Evolutionary conservation across 53 echinoderm and acorn worm species (phyloP).

Genomic region (Holothuria scabra): DNA sequence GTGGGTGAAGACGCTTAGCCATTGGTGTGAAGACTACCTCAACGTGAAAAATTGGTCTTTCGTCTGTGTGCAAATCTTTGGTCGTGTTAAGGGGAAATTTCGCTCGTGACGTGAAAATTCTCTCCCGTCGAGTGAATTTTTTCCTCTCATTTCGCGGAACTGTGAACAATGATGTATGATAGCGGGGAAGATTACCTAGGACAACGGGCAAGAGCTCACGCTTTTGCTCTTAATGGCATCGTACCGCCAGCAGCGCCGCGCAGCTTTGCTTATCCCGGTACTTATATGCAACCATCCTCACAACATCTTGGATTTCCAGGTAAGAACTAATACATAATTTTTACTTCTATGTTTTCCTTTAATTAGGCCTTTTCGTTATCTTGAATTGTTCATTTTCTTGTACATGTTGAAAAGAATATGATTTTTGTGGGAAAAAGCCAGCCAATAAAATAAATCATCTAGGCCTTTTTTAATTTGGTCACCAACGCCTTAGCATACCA

Average conservation of each 20-base stretch:
- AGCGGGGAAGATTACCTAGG: conserved; percentile 94
- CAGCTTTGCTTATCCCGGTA: conserved; percentile 93
- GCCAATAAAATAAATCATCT: too few relatives aligned
- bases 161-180: conserved; percentile 91
- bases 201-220: conserved; percentile 93
- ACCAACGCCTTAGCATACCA: too few relatives aligned
- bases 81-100: conserved; percentile 13
- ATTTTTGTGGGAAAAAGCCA: too few relatives aligned
- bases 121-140: conserved; percentile 48
- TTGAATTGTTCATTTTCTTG: too few relatives aligned
- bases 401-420: too few relatives aligned
- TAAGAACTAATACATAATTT: conserved; percentile 23
- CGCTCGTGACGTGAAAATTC: conserved; percentile 41
- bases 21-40: conserved; percentile 34
- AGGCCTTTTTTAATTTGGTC: too few relatives aligned
- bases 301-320: conserved; percentile 93
- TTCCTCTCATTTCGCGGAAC: conserved; percentile 50
- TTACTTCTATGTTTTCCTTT: neutral
- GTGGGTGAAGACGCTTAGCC: conserved; percentile 18
- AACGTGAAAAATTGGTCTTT: conserved; percentile 40
- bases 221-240: conserved; percentile 98
- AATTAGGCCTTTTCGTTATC: too few relatives aligned
- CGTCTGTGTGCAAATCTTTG: conserved; percentile 37
- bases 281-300: conserved; percentile 91
- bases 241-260: conserved; percentile 95